Conservation (phyloP, 2,113 vertebrate genomes). For the Neodon shergylaensis region DNA sequence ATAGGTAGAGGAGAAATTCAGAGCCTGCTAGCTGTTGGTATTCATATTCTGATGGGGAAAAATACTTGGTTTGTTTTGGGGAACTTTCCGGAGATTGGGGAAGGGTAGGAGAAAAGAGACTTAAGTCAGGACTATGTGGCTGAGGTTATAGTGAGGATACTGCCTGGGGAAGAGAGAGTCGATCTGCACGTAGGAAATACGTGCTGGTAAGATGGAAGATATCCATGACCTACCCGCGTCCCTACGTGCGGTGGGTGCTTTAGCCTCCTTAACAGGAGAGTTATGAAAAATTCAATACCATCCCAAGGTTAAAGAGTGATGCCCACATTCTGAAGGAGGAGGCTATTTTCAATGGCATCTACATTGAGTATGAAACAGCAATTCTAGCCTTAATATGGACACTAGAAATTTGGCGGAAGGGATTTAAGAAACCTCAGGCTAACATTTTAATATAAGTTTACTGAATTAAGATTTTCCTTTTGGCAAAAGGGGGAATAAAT, state of each 20-base stretch:
- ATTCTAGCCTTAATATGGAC: no score
- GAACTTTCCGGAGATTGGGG: not conserved
- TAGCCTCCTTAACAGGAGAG: not conserved
- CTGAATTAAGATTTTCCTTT: not conserved
- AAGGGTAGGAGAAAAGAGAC: not conserved
- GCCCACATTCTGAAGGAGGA: not conserved
- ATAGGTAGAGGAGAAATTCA: no score
- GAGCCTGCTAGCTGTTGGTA: fast-evolving
- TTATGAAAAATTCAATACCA: not conserved
- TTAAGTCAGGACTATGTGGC: not conserved
- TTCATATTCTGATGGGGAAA: not conserved
- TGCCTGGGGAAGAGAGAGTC: not conserved
- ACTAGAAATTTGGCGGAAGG: not conserved
- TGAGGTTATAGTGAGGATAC: not conserved
- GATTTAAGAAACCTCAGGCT: not conserved
- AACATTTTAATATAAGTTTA: not conserved
- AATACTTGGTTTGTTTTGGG: not conserved
- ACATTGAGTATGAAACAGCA: no score
- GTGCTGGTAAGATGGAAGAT: not conserved
- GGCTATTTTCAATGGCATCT: not conserved
- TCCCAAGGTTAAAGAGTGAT: not conserved
- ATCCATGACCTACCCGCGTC: not conserved
- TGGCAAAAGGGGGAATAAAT: not conserved
- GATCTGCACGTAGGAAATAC: not conserved
- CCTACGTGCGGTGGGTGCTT: no score